These are phyloP conservation scores for Hydra vulgaris DNA, from an alignment of 30 jellyfish, hydroid and myxozoan species.

Conservation along the genomic window DNA sequence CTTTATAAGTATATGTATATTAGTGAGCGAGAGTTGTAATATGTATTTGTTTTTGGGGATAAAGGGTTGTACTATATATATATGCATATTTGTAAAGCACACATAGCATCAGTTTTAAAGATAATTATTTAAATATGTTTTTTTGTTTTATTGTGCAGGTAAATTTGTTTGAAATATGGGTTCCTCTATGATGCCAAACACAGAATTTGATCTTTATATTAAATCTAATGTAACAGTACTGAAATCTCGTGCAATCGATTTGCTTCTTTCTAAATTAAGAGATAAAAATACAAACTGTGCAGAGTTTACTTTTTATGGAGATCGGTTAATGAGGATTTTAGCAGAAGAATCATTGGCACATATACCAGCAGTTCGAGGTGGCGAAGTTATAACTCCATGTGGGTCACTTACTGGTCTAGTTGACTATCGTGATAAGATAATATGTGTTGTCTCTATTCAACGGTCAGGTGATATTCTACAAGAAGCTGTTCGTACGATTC, in stretches of 20 bases:
- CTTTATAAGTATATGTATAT: no score
- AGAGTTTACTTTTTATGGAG: slow-evolving; percentile 70
- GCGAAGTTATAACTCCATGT: slow-evolving; percentile 72
- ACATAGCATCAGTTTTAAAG: neutral
- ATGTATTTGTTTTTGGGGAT: no score
- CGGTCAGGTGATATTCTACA: slow-evolving; percentile 87
- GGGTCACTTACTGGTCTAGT: slow-evolving; percentile 57
- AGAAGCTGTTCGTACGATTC: slow-evolving; percentile 77
- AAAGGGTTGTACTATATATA: no score
- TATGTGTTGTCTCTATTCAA: slow-evolving; percentile 74
- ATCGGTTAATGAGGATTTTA: slow-evolving; percentile 72
- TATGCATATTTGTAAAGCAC: no score
- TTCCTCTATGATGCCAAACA: neutral
- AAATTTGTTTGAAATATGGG: neutral
- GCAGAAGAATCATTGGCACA: slow-evolving; percentile 90
- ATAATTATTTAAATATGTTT: no score
- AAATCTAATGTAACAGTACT: slow-evolving; percentile 43
- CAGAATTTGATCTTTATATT: neutral
- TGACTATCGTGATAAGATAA: slow-evolving; percentile 24
- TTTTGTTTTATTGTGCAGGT: neutral
- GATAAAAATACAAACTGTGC: slow-evolving; percentile 56
- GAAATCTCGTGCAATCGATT: slow-evolving; percentile 49
- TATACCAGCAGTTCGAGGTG: slow-evolving; percentile 51
- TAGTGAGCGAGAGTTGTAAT: no score
- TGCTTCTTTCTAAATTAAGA: slow-evolving; percentile 56